A percentile compares a stretch with the other conserved stretches of the same genome.
Conservation (phyloP, 2,888 invertebrate species). For the Imbricaverruca yamaguchii region DNA sequence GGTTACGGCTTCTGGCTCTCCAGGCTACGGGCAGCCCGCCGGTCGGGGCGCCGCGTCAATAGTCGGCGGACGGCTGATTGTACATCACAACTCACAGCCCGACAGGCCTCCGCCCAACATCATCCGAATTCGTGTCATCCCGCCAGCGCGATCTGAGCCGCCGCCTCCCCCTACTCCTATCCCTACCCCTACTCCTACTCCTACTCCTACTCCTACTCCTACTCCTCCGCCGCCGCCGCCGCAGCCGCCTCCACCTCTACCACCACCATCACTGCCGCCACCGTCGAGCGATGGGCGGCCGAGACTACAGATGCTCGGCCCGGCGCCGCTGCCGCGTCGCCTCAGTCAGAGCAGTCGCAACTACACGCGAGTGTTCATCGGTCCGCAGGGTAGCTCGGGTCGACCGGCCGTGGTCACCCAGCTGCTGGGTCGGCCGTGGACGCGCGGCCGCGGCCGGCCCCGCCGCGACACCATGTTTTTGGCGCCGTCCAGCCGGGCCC, state of each 20-base stretch:
- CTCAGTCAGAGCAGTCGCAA: background rate
- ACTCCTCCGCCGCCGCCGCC: background rate
- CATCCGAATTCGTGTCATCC: constrained; percentile 4
- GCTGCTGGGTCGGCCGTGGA: background rate
- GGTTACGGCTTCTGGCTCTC: background rate
- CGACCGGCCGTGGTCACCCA: background rate
- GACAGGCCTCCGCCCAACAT: constrained; percentile 20
- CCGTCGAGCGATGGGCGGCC: background rate
- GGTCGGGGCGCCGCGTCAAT: background rate
- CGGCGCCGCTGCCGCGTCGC: background rate
- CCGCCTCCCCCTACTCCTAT: background rate
- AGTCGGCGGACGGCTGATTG: constrained; percentile 1
- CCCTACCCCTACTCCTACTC: background rate
- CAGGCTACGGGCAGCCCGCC: background rate
- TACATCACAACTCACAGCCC: constrained; percentile 8
- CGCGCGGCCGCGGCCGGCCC: background rate
- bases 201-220: background rate
- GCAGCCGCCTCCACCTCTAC: background rate
- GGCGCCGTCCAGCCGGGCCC: background rate
- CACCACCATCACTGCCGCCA: background rate
- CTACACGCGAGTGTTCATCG: constrained; percentile 5
- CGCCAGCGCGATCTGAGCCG: background rate
- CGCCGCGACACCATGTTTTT: background rate
- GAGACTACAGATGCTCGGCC: background rate
- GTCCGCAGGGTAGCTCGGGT: too few relatives aligned